Base-by-base conservation (phyloP, 1,140 invertebrate genomes). In the Bombus breviceps region DNA sequence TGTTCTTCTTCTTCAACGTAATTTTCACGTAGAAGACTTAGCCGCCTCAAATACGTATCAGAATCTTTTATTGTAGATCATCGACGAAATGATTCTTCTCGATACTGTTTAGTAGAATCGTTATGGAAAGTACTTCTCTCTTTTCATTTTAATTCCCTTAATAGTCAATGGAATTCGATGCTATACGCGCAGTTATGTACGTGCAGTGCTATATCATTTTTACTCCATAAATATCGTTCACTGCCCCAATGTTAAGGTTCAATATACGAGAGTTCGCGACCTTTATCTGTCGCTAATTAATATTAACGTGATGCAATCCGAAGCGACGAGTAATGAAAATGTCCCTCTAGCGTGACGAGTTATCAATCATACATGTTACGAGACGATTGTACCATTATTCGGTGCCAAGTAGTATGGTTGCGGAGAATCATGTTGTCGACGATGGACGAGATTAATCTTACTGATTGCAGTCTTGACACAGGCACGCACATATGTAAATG, bases 231-330 rank as follows among this genome's bases (percentile, higher is more conserved):
- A 78, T 78, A 34, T n/a, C 59, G 9, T n/a, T 77, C 53, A 28
- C 6, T 6, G 3, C 6, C 10, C 10, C 41, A 79, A 47, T 79
- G 41, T 78, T 78, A 66, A 78, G 76, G 25, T 78, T 79, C 62
- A 68, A 79, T 12, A 79, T 25, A 62, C 53, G 53, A 25, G 12
- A 43, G 39, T 64, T 62, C 57, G 13, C 18, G 53, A 73, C 39
- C 22, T 73, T 41, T 34, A 81, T 73, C n/a, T 34, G 3, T 32
- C 2, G 4, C 12, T 32, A 81, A 73, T 73, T 73, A 73, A 37
- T 62, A 71, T 71, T 57, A 68, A 9, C 2, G 37, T 43, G 39
- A 43, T 6, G 37, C 28, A 72, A 81, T 81, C 22, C 8, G 22
- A 0, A 34, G 22, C 9, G 41, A 15, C 59, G 28, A 53, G 47